Conservation (phyloP, 2,113 vertebrate species). For the Chelonoidis abingdonii region DNA sequence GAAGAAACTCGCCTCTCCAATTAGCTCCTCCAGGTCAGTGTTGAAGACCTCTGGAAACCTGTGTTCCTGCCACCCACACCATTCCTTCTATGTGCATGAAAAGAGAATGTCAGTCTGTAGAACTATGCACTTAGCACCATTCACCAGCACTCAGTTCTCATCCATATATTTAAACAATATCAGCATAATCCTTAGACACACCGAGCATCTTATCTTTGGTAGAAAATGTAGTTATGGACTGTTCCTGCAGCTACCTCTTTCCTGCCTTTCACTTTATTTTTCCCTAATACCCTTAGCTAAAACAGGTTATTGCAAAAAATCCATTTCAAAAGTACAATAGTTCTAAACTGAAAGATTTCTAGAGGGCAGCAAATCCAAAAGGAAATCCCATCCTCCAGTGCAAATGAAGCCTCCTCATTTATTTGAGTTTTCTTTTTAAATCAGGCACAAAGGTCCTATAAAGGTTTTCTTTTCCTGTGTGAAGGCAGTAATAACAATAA, state of each 20-base stretch:
- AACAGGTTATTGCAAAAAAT: conserved; percentile 45
- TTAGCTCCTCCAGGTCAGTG: neutral
- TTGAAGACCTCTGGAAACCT: neutral
- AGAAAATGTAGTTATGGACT: conserved; percentile 9
- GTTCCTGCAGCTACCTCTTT: neutral
- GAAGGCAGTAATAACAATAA: neutral
- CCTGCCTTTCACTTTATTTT: neutral
- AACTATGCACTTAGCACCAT: neutral
- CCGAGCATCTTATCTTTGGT: neutral
- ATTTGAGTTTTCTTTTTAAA: conserved; percentile 34
- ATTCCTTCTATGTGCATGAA: neutral
- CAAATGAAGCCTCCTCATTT: conserved; percentile 44
- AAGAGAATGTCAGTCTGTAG: neutral
- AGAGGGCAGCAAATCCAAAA: conserved; percentile 71
- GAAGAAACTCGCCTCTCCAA: neutral
- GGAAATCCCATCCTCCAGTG: conserved; percentile 63
- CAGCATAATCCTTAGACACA: neutral
- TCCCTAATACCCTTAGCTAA: conserved; percentile 14
- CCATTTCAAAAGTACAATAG: conserved; percentile 53
- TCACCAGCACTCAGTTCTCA: neutral
- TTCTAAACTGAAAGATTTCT: conserved; percentile 70
- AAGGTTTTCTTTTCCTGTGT: neutral
- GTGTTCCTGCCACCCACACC: neutral
- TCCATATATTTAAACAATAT: neutral
- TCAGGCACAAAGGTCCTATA: conserved; percentile 28